Conservation (phyloP, 2,797 vertebrate genomes). For the Melopsittacus undulatus region DNA sequence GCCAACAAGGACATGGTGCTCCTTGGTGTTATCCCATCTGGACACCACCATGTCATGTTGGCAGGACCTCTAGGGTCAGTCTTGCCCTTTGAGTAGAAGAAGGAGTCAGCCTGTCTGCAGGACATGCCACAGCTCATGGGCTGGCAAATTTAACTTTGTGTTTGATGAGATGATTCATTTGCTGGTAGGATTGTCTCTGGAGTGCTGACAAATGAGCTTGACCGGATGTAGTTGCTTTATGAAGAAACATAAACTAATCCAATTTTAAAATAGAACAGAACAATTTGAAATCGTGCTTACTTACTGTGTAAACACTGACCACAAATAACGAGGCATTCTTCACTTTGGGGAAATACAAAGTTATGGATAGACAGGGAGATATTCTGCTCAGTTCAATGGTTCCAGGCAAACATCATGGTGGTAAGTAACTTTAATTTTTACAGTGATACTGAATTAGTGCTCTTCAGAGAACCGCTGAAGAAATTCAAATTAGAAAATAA, state of each 20-base stretch:
- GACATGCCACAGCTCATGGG: neutral
- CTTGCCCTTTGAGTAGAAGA: neutral
- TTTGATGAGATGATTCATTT: neutral
- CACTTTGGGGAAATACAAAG: neutral
- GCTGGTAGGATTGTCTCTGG: neutral
- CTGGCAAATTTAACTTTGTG: neutral
- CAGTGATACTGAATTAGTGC: neutral
- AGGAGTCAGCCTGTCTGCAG: neutral
- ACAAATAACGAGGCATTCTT: neutral
- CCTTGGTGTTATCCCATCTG: neutral
- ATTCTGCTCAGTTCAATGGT: neutral
- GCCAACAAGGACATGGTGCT: neutral
- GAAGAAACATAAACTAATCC: neutral
- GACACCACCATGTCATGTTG: neutral
- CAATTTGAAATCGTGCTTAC: neutral
- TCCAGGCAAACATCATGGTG: neutral
- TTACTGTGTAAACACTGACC: slow-evolving; percentile 29
- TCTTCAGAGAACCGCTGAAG: slow-evolving; percentile 45
- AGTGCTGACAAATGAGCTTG: neutral
- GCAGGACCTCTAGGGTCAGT: neutral
- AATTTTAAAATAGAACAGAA: neutral
- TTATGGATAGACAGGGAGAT: neutral
- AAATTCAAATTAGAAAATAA: slow-evolving; percentile 60
- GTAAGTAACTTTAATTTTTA: neutral
- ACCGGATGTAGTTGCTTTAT: neutral